These are phyloP conservation scores for Zaprionus ghesquierei DNA, from an alignment of 1,140 invertebrate species.

Conservation along the genomic window DNA sequence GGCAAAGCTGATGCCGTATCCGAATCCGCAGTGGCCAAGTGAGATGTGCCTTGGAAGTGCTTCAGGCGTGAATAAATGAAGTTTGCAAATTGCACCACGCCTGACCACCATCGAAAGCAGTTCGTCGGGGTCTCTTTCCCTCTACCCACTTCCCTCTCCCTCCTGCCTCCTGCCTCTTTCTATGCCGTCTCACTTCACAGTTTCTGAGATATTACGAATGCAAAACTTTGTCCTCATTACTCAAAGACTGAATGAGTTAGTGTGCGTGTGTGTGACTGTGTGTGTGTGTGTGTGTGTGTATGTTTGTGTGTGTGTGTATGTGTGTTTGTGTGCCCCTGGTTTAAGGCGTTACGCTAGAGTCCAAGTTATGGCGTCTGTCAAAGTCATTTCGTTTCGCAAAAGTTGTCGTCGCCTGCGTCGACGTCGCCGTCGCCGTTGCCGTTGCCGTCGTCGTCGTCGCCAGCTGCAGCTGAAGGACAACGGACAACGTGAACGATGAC, in stretches of 20 bases:
- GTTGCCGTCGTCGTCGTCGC: slow-evolving; percentile 40
- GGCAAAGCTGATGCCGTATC: background rate
- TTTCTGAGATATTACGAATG: slow-evolving; percentile 61
- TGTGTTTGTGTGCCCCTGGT: slow-evolving; percentile 65
- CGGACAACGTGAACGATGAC: slow-evolving; percentile 68
- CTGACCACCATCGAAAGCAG: slow-evolving; percentile 70
- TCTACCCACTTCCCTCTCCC: background rate
- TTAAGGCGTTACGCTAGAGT: slow-evolving; percentile 71
- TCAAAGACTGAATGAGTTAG: slow-evolving; percentile 32
- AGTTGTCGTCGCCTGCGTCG: slow-evolving; percentile 53
- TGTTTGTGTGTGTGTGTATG: background rate
- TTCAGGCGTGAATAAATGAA: slow-evolving; percentile 79
- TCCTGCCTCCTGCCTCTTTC: background rate
- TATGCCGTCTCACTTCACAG: slow-evolving; percentile 39
- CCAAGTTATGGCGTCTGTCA: slow-evolving; percentile 80
- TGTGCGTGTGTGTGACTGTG: background rate
- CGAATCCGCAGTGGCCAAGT: slow-evolving; percentile 40
- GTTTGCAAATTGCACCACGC: slow-evolving; percentile 80
- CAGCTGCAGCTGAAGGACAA: slow-evolving; percentile 74
- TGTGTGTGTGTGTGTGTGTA: slow-evolving; percentile 13
- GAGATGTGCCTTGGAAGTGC: slow-evolving; percentile 43
- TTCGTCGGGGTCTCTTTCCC: slow-evolving; percentile 6
- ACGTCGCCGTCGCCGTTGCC: slow-evolving; percentile 12
- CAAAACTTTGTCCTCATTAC: slow-evolving; percentile 81
- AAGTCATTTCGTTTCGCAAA: slow-evolving; percentile 70